phyloP scores from a whole-genome alignment of 92 coral and sea anemone genomes.

The Palythoa grandiflora region DNA sequence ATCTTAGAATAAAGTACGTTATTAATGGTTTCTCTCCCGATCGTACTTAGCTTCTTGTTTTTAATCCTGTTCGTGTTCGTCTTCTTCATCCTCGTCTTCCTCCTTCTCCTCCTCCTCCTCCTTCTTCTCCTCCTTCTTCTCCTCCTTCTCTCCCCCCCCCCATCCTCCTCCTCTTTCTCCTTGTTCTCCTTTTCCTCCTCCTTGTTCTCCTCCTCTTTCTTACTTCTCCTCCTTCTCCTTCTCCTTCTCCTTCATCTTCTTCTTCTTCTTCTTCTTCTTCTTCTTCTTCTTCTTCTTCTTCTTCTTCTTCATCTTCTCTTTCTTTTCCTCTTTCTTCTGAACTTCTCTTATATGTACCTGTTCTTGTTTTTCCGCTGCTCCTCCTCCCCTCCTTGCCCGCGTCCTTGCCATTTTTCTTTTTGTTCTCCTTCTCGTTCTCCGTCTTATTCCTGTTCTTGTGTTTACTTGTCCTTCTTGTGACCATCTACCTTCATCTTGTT shows the following conservation, averaged over 20 bases:
- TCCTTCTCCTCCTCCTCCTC: background rate
- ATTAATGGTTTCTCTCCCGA: background rate
- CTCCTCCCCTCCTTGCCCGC: too few species aligned
- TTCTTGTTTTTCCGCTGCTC: background rate
- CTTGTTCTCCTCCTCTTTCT: background rate
- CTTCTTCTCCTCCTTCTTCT: background rate
- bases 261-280: too few species aligned
- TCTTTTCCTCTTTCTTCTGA: too few species aligned
- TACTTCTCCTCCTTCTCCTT: slow-evolving; percentile 3
- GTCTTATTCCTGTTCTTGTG: background rate
- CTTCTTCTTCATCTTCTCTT: too few species aligned
- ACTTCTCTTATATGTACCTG: too few species aligned
- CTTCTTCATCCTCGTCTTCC: background rate
- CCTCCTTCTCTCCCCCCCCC: too few species aligned
- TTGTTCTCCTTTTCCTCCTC: background rate
- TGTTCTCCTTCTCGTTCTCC: background rate
- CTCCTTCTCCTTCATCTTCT: background rate
- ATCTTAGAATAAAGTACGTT: slow-evolving; percentile 50
- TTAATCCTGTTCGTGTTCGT: background rate
- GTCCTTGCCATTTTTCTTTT: background rate
- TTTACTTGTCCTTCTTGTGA: too few species aligned
- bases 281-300: too few species aligned
- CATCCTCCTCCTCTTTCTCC: background rate
- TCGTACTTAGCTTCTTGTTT: background rate
- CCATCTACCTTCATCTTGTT: too few species aligned